These are phyloP conservation scores for Pterois miles DNA, from an alignment of 2,797 vertebrate genomes.

Conservation along the genomic window DNA sequence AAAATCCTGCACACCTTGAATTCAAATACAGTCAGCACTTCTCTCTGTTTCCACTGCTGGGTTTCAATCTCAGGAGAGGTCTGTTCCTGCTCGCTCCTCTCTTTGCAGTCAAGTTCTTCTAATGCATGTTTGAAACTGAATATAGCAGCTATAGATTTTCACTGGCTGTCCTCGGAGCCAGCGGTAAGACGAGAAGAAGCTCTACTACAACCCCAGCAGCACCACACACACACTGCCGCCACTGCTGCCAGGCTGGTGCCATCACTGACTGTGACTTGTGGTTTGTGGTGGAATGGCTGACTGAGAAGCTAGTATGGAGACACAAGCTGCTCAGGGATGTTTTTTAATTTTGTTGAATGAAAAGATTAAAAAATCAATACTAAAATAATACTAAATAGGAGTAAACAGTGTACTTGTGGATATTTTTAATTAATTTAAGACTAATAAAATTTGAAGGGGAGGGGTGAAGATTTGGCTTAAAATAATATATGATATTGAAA, in stretches of 20 bases:
- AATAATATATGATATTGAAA: no score
- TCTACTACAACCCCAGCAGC: constrained; percentile 29
- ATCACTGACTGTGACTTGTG: neutral
- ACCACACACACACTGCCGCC: constrained; percentile 12
- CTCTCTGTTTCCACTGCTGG: neutral
- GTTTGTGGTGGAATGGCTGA: neutral
- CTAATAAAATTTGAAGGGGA: no score
- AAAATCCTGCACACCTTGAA: neutral
- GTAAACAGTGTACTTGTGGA: no score
- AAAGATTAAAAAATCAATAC: no score
- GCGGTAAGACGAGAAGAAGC: constrained; percentile 60
- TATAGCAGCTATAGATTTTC: constrained; percentile 53
- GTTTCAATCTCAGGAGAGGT: neutral
- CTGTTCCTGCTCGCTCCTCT: constrained; percentile 4
- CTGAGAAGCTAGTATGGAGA: neutral
- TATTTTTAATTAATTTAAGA: no score
- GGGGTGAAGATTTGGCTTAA: no score
- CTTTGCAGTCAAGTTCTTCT: constrained; percentile 1
- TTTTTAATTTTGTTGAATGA: no score
- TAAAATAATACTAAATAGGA: no score
- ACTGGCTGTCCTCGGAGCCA: constrained; percentile 33
- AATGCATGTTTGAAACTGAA: constrained; percentile 54
- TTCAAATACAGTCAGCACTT: neutral
- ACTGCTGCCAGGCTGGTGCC: neutral
- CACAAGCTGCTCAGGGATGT: neutral